Evolutionary conservation across 2,797 vertebrate species (phyloP).

Genomic region (Triplophysa bombifrons): DNA sequence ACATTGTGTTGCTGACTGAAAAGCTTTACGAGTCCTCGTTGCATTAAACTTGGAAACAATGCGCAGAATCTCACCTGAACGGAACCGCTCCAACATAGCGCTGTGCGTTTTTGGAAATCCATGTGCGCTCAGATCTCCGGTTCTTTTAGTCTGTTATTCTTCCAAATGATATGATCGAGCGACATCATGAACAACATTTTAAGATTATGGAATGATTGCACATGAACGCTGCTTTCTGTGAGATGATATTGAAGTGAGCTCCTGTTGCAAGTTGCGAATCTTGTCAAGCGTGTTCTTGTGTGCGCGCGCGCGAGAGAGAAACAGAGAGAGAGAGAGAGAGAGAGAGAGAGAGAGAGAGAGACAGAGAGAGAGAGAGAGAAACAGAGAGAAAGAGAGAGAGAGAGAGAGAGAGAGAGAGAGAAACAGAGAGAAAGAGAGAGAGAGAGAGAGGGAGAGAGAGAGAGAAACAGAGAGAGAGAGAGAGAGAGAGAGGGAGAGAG

Average conservation of each 20-base stretch:
- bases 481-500: too few species aligned
- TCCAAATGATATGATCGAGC: neutral
- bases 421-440: too few species aligned
- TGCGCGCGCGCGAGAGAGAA: neutral
- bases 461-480: too few species aligned
- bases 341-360: neutral
- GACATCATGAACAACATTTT: neutral
- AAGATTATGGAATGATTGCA: neutral
- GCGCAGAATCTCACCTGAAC: neutral
- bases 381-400: too few species aligned
- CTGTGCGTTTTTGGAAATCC: neutral
- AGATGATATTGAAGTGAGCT: constrained; percentile 20
- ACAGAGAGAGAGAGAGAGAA: neutral
- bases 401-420: too few species aligned
- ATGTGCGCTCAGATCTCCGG: neutral
- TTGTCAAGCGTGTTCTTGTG: neutral
- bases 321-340: constrained; percentile 6
- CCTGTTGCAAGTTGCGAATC: constrained; percentile 28
- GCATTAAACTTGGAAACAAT: constrained; percentile 1
- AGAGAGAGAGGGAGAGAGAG: too few species aligned
- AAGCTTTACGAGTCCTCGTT: neutral
- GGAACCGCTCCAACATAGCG: neutral
- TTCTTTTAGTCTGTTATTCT: neutral
- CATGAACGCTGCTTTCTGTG: neutral
- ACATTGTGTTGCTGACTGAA: neutral